Evolutionary conservation across 64 coral and sea anemone genomes (phyloP).

Genomic region (Porites lutea): DNA sequence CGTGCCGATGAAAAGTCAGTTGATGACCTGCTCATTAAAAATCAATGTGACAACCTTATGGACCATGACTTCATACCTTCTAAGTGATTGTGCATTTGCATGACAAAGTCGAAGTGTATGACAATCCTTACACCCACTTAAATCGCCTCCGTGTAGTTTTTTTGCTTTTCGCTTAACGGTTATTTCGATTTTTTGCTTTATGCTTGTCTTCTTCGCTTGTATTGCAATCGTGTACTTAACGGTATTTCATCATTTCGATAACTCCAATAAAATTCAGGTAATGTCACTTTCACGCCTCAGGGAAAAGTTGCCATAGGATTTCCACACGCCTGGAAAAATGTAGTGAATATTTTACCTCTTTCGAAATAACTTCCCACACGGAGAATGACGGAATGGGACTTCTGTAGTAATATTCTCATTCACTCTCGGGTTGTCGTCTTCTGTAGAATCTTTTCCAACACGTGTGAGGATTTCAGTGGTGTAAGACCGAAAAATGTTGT

Average conservation of each 20-base stretch:
- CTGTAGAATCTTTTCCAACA: not conserved
- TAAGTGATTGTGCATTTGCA: slow-evolving; percentile 1
- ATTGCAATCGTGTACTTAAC: too few relatives aligned
- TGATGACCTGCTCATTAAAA: not conserved
- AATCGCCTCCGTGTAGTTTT: not conserved
- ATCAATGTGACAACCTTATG: not conserved
- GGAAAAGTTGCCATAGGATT: slow-evolving; percentile 37
- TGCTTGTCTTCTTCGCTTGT: too few relatives aligned
- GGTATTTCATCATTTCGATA: too few relatives aligned
- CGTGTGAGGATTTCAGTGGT: not conserved
- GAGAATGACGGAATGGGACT: slow-evolving; percentile 19
- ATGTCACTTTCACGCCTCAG: not conserved
- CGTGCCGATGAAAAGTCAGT: too few relatives aligned
- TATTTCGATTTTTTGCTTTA: not conserved
- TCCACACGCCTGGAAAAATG: slow-evolving; percentile 29
- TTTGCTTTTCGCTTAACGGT: not conserved
- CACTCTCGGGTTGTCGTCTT: not conserved
- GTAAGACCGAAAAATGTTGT: not conserved
- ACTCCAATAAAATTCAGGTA: not conserved
- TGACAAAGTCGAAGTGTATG: not conserved
- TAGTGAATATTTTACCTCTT: slow-evolving; percentile 31
- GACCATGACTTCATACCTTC: slow-evolving; percentile 10
- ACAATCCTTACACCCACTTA: not conserved
- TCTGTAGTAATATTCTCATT: not conserved
- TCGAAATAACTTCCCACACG: not conserved